Percentiles rank a stretch among this genome's conserved stretches.
Evolutionary conservation across 2,797 vertebrate species (phyloP).

Genomic region (Oophaga sylvatica): DNA sequence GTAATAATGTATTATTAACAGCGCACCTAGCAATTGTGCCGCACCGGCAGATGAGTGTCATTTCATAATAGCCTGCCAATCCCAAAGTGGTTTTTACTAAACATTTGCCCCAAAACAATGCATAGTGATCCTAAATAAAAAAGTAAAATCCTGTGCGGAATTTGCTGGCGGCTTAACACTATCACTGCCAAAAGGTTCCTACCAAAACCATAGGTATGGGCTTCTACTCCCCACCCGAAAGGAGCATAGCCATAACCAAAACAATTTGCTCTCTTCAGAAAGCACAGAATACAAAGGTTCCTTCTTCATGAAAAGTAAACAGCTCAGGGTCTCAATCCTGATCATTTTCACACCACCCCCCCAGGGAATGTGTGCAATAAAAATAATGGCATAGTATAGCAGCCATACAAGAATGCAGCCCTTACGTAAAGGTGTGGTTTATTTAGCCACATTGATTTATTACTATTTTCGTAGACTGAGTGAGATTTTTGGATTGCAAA

Average conservation of each 20-base stretch:
- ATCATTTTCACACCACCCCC: constrained; percentile 6
- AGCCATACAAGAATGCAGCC: constrained; percentile 11
- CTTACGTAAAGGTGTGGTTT: background rate
- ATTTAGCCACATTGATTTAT: constrained; percentile 26
- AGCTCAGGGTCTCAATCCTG: constrained; percentile 41
- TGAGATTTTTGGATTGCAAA: background rate
- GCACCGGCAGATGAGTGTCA: constrained; percentile 37
- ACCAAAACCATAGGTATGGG: constrained; percentile 30
- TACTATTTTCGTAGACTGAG: constrained; percentile 3
- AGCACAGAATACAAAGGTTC: constrained; percentile 46
- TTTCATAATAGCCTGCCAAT: constrained; percentile 11
- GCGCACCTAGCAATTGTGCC: constrained; percentile 50
- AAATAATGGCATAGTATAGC: constrained; percentile 11
- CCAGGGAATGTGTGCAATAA: constrained; percentile 39
- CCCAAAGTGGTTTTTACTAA: constrained; percentile 35
- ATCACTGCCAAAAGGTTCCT: background rate
- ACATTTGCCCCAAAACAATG: constrained; percentile 36
- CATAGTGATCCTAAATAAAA: constrained; percentile 54
- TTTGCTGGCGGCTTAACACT: constrained; percentile 40
- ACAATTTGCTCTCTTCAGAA: constrained; percentile 12
- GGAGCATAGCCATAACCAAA: constrained; percentile 21
- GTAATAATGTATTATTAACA: constrained; percentile 58
- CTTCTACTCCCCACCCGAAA: too few relatives aligned
- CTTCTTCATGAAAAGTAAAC: constrained; percentile 44
- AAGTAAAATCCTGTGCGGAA: constrained; percentile 57